phyloP scores from a whole-genome alignment of 1,140 invertebrate genomes.

The Chelonus insularis region DNA sequence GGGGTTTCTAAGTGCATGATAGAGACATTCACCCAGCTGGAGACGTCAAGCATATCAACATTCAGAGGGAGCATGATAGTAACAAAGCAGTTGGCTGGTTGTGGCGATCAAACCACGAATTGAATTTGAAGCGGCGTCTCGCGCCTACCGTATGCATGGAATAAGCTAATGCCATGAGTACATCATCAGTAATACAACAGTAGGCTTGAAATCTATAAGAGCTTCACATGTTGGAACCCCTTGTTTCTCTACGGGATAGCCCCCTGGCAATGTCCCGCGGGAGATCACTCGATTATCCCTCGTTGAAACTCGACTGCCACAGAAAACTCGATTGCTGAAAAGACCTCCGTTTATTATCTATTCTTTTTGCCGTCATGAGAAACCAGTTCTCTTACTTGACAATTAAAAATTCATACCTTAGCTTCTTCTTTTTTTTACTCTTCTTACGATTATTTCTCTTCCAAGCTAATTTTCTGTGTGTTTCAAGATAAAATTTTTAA shows the following conservation, averaged over 20 bases:
- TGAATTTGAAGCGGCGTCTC: conserved; percentile 42
- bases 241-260: conserved; percentile 30
- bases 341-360: conserved; percentile 41
- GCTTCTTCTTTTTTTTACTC: too few relatives aligned
- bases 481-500: too few relatives aligned
- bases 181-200: too few relatives aligned
- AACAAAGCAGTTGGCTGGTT: conserved; percentile 28
- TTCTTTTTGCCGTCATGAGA: conserved; percentile 41
- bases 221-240: neutral
- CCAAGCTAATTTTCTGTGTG: conserved; percentile 1
- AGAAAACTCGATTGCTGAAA: conserved; percentile 21
- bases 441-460: too few relatives aligned
- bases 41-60: conserved; percentile 18
- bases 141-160: conserved; percentile 29
- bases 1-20: conserved; percentile 24
- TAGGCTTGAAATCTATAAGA: neutral
- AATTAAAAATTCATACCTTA: neutral
- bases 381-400: neutral
- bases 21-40: conserved; percentile 27
- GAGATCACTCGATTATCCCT: conserved; percentile 47
- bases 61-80: neutral
- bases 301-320: conserved; percentile 16
- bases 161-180: conserved; percentile 6
- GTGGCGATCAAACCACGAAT: conserved; percentile 47
- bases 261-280: conserved; percentile 36